Percentiles rank a stretch among this genome's conserved stretches.
Conservation (phyloP, 1,140 invertebrate genomes). For the Watersipora subatra region DNA sequence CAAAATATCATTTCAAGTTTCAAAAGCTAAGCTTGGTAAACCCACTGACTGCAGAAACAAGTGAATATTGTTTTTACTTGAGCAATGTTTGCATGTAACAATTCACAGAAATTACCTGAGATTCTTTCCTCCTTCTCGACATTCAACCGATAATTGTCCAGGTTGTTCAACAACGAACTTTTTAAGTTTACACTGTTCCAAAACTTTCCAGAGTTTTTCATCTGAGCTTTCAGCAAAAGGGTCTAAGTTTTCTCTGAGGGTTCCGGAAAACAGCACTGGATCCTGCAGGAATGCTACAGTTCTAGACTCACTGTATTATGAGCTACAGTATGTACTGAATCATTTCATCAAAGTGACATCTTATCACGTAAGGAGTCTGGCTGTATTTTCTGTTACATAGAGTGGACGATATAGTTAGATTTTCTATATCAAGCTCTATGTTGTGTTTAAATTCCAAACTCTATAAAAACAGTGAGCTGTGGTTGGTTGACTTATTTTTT, state of each 20-base stretch:
- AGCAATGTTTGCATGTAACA: not conserved
- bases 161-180: slow-evolving; percentile 20
- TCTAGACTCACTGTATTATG: slow-evolving; percentile 51
- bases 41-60: too few relatives aligned
- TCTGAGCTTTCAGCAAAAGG: slow-evolving; percentile 44
- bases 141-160: slow-evolving; percentile 18
- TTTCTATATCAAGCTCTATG: too few relatives aligned
- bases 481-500: too few relatives aligned
- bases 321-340: slow-evolving; percentile 38
- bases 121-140: slow-evolving; percentile 33
- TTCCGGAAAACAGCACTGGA: too few relatives aligned
- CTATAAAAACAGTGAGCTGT: too few relatives aligned
- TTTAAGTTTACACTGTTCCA: slow-evolving; percentile 25
- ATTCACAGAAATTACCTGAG: slow-evolving; percentile 28
- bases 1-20: too few relatives aligned
- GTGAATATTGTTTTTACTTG: too few relatives aligned
- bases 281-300: slow-evolving; percentile 39
- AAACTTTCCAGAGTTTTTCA: slow-evolving; percentile 29
- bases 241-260: too few relatives aligned
- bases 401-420: not conserved
- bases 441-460: too few relatives aligned
- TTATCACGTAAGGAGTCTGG: not conserved
- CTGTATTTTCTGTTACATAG: not conserved
- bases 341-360: slow-evolving; percentile 33
- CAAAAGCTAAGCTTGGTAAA: too few relatives aligned